A percentile compares a stretch with the other conserved stretches of the same genome.
Evolutionary conservation across 2,797 vertebrate species (phyloP).

Genomic region (Morus bassanus): DNA sequence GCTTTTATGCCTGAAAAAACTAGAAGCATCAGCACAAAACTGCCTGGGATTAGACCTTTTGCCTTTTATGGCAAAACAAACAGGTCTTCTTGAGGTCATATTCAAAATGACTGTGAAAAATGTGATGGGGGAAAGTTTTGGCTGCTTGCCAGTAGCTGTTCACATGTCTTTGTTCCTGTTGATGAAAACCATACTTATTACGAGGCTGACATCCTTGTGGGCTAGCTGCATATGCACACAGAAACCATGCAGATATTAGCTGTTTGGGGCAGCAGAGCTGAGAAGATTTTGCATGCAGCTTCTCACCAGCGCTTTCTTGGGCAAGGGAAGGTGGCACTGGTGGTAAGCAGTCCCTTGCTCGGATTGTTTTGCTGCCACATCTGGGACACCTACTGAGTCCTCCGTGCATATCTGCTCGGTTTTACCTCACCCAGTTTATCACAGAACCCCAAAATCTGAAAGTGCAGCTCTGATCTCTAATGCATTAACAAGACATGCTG

Average conservation of each 20-base stretch:
- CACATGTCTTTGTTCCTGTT: constrained; percentile 61
- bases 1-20: constrained; percentile 40
- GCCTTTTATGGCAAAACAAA: constrained; percentile 64
- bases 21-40: constrained; percentile 51
- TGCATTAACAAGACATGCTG: neutral
- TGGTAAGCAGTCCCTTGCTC: neutral
- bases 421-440: neutral
- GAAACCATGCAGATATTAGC: neutral
- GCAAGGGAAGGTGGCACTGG: neutral
- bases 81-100: constrained; percentile 65
- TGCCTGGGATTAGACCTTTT: constrained; percentile 44
- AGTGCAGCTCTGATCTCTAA: neutral
- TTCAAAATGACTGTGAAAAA: constrained; percentile 66
- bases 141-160: constrained; percentile 28
- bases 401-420: neutral
- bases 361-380: neutral
- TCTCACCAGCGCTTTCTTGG: neutral
- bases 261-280: neutral
- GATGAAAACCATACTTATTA: constrained; percentile 63
- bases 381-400: neutral
- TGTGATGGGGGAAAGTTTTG: constrained; percentile 42
- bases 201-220: constrained; percentile 5
- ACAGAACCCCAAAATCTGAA: neutral
- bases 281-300: neutral
- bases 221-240: neutral